Percentiles rank a stretch among this genome's conserved stretches.
phyloP scores from a whole-genome alignment of 2,888 invertebrate species.

The Caenorhabditis zanzibari region DNA sequence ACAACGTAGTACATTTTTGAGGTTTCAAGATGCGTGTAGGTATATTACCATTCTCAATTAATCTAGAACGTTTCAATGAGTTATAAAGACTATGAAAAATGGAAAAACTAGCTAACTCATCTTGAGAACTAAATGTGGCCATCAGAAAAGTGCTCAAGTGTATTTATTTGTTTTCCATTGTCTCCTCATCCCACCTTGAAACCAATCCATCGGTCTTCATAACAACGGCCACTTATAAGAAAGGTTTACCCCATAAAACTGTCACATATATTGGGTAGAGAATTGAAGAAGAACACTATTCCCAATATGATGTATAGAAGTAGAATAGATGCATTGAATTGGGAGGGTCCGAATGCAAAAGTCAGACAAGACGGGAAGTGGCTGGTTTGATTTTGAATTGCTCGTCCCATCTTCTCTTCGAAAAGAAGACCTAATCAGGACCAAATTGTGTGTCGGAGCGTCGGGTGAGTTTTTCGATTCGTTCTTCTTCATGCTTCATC shows the following conservation, averaged over 20 bases:
- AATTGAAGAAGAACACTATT: conserved; percentile 2
- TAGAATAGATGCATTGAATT: conserved; percentile 12
- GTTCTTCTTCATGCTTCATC: conserved; percentile 65
- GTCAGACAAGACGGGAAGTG: conserved; percentile 48
- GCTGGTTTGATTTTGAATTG: conserved; percentile 62
- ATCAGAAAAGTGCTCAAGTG: conserved; percentile 9
- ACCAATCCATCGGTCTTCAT: conserved; percentile 55
- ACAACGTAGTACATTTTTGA: no score
- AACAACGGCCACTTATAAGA: conserved; percentile 43
- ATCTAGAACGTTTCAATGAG: no score
- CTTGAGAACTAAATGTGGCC: neutral
- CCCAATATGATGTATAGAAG: conserved; percentile 48
- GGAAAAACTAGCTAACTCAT: neutral
- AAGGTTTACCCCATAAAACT: conserved; percentile 42
- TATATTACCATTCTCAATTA: no score
- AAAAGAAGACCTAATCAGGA: conserved; percentile 53
- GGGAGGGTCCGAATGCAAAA: conserved; percentile 23
- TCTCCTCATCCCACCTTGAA: conserved; percentile 3
- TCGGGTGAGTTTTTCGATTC: conserved; percentile 20
- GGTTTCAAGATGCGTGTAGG: no score
- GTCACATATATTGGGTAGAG: conserved; percentile 19
- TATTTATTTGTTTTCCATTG: neutral
- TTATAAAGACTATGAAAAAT: neutral
- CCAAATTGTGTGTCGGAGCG: conserved; percentile 56
- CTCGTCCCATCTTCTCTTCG: conserved; percentile 22